Conservation (phyloP, 1,140 invertebrate species). For the Aphis gossypii region DNA sequence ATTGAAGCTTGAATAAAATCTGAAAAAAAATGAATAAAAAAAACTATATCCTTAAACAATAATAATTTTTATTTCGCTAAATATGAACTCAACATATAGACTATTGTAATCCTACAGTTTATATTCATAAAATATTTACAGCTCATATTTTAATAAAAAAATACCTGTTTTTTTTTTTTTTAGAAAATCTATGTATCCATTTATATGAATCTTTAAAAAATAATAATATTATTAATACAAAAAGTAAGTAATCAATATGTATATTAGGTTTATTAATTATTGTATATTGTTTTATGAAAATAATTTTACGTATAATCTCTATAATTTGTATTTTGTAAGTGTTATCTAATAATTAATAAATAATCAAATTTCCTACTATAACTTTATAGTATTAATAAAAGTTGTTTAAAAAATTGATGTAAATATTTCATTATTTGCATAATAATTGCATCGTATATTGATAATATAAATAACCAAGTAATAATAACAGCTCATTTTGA, state of each 20-base stretch:
- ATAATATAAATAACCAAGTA: background rate
- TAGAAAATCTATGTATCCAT: too few relatives aligned
- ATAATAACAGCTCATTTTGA: background rate
- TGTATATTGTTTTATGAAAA: background rate
- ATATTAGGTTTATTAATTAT: background rate
- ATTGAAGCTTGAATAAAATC: background rate
- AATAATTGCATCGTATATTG: background rate
- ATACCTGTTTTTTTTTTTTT: too few relatives aligned
- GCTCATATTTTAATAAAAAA: too few relatives aligned
- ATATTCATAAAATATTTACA: background rate
- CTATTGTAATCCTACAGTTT: background rate
- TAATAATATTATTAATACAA: background rate
- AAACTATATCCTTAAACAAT: background rate
- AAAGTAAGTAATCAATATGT: background rate
- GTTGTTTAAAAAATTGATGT: background rate
- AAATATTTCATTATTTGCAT: background rate
- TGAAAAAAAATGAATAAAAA: background rate
- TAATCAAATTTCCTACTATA: background rate
- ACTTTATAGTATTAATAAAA: background rate
- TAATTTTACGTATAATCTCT: background rate
- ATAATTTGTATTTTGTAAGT: background rate
- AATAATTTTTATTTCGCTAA: background rate
- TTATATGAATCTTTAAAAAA: background rate
- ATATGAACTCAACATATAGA: background rate
- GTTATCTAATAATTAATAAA: background rate